phyloP scores from a whole-genome alignment of 1,140 invertebrate species.

The Druon quercuslanigerum region DNA sequence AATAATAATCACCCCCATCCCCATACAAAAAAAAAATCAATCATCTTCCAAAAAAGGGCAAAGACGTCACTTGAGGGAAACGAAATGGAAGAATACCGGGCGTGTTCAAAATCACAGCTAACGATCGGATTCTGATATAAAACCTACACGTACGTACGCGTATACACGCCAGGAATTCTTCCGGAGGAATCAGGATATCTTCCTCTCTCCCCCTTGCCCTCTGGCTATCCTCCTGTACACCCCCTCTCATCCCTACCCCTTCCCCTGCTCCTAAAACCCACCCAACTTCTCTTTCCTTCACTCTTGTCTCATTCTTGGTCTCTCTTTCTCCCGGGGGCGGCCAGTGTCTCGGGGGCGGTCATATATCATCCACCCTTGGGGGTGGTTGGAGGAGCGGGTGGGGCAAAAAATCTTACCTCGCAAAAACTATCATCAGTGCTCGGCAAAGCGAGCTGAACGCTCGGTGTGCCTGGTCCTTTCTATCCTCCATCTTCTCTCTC shows the following conservation, averaged over 20 bases:
- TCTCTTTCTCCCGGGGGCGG: constrained; percentile 64
- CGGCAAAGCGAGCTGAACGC: constrained; percentile 72
- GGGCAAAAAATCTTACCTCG: constrained; percentile 73
- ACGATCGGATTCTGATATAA: constrained; percentile 55
- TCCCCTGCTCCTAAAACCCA: not conserved
- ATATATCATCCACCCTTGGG: constrained; percentile 74
- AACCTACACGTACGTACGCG: constrained; percentile 52
- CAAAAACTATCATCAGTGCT: constrained; percentile 76
- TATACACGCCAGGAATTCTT: constrained; percentile 67
- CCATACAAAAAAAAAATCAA: too few species aligned
- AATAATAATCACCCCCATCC: too few species aligned
- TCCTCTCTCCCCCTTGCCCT: constrained; percentile 2
- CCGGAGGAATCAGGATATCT: constrained; percentile 59
- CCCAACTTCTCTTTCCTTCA: not conserved
- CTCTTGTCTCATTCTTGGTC: constrained; percentile 44
- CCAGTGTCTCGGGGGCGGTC: constrained; percentile 74
- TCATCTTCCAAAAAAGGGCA: not conserved
- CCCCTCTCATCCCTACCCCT: not conserved
- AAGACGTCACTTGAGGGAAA: not conserved
- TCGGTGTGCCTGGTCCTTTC: constrained; percentile 55
- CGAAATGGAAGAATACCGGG: constrained; percentile 45
- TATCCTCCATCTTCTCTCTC: constrained; percentile 44
- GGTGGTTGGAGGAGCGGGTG: constrained; percentile 61
- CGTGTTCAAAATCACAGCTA: constrained; percentile 57
- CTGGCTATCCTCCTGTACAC: not conserved